Conservation (phyloP, 1,140 invertebrate species). For the Drosophila navojoa region DNA sequence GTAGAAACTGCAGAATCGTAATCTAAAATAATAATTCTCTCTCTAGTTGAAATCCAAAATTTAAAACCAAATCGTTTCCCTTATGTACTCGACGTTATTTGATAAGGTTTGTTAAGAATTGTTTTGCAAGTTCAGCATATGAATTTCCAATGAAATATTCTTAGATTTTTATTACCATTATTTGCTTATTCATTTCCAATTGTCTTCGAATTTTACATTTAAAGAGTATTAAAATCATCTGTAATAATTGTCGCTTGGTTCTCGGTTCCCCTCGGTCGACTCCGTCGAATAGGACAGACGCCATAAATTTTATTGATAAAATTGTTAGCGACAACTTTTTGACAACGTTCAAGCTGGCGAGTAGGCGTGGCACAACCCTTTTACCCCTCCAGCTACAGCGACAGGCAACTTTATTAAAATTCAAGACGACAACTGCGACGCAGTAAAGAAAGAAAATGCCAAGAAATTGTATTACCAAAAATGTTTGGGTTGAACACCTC, state of each 20-base stretch:
- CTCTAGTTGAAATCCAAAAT: too few species aligned
- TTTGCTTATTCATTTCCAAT: not conserved
- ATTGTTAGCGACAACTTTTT: constrained; percentile 52
- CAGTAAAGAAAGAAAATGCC: constrained; percentile 41
- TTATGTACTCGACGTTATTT: too few species aligned
- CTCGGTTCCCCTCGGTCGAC: constrained; percentile 8
- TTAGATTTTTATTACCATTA: not conserved
- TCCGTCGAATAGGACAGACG: not conserved
- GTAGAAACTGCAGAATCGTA: too few species aligned
- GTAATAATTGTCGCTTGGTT: constrained; percentile 6
- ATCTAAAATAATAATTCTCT: too few species aligned
- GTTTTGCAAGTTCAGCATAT: too few species aligned
- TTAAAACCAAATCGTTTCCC: too few species aligned
- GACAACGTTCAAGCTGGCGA: constrained; percentile 20
- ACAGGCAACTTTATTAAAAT: constrained; percentile 70
- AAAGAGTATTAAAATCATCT: constrained; percentile 2
- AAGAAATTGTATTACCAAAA: constrained; percentile 67
- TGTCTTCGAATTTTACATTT: not conserved
- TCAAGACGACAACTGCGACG: constrained; percentile 58
- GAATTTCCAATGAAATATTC: too few species aligned
- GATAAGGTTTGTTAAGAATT: too few species aligned
- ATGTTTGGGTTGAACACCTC: constrained; percentile 28
- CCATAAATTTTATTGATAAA: constrained; percentile 53
- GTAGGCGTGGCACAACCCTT: constrained; percentile 36
- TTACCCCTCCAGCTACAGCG: constrained; percentile 21